Base-by-base conservation (phyloP, 1,140 invertebrate genomes). In the Neodiprion lecontei region DNA sequence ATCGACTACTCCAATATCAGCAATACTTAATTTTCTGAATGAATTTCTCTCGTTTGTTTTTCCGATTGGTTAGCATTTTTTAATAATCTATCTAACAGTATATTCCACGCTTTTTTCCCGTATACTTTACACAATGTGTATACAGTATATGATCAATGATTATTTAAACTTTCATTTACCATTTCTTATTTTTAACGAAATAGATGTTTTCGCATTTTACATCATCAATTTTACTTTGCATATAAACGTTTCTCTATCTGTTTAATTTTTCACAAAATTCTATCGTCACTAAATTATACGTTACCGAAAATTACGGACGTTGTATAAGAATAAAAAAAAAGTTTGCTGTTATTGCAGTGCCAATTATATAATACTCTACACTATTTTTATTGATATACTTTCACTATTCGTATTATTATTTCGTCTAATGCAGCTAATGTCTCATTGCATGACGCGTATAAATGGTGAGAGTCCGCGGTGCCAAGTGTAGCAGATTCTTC, bases 401-500 rank as follows among this genome's bases (percentile, higher is more conserved):
- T 61, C 53, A 61, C 53, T 40, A 61, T 61, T 61, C 53, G 53
- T 14, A 61, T 40, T 61, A 61, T 61, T 61, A 61, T 61, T 61
- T 61, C 53, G n/a, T 61, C 53, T 61, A 61, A 61, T 61, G 53
- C 53, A 14, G n/a, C 28, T 61, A 61, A 61, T 61, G n/a, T 61
- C 53, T 61, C n/a, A 61, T 61, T 17, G 53, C 53, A 61, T 61
- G 53, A 14, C n/a, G 53, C 53, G 53, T 61, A 61, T 61, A 14
- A 61, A 61, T 61, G 11, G 28, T 40, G 28, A 40, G 28, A 40
- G n/a, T 61, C 53, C 53, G 9, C 53, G 53, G 11, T 17, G 53
- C 28, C 28, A 40, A 40, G 28, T 40, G 28, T 5, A 40, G 28
- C 28, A 40, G 28, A 1, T 5, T 40, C 28, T 40, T 40, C 5